These are phyloP conservation scores for Drosophila novamexicana DNA, from an alignment of 1,140 invertebrate species.

Conservation along the genomic window DNA sequence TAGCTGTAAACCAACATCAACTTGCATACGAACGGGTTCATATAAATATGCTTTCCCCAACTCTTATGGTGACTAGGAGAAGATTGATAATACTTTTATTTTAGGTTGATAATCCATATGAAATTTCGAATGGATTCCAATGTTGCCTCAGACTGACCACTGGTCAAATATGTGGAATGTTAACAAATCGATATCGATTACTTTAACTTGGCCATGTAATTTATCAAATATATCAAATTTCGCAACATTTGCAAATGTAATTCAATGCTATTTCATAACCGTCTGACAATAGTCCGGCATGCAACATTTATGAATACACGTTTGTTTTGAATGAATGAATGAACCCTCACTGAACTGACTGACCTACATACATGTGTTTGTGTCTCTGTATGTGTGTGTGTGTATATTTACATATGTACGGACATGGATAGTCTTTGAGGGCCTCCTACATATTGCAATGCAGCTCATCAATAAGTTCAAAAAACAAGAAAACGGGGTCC, in stretches of 20 bases:
- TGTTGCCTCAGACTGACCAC: not conserved
- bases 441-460: constrained; percentile 21
- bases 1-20: no score
- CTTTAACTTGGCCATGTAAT: constrained; percentile 43
- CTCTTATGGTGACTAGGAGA: no score
- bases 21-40: no score
- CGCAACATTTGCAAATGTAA: constrained; percentile 72
- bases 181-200: constrained; percentile 22
- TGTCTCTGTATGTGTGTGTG: not conserved
- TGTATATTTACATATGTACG: constrained; percentile 3
- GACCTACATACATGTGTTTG: constrained; percentile 25
- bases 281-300: constrained; percentile 53
- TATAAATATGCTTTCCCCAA: no score
- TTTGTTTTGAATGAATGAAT: constrained; percentile 45
- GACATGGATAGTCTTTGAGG: not conserved
- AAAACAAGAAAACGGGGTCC: constrained; percentile 24
- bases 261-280: constrained; percentile 67
- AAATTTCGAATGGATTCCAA: not conserved
- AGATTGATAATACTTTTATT: no score
- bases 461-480: constrained; percentile 42
- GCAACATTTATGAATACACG: constrained; percentile 37
- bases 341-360: constrained; percentile 52
- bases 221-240: constrained; percentile 63
- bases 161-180: not conserved
- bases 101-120: not conserved